A percentile compares a stretch with the other conserved stretches of the same genome.
Evolutionary conservation across 2,113 vertebrate genomes (phyloP).

Genomic region (Benitochromis conjunctus): DNA sequence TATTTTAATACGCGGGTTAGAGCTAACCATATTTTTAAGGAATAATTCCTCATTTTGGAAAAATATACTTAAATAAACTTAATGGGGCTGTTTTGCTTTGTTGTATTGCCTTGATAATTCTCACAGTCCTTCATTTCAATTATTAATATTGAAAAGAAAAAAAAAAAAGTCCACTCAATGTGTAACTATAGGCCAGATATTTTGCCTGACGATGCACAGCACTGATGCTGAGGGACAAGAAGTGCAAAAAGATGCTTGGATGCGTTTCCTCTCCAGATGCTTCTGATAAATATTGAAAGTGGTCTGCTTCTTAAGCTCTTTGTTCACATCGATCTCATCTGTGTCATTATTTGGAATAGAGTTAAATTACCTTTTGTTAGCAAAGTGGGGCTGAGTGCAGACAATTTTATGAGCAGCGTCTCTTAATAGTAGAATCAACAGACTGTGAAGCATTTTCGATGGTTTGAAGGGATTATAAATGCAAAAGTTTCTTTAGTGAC

Average conservation of each 20-base stretch:
- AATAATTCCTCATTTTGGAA: not conserved
- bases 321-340: constrained; percentile 20
- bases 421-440: not conserved
- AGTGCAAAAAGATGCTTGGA: constrained; percentile 31
- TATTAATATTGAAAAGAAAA: not conserved
- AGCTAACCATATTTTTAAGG: not conserved
- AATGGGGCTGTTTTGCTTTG: not conserved
- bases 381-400: not conserved
- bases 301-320: constrained; percentile 4
- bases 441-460: not conserved
- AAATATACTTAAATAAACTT: not conserved
- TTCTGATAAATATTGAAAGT: constrained; percentile 49
- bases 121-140: not conserved
- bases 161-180: not conserved
- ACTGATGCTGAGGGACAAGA: not conserved
- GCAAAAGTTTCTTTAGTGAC: not conserved
- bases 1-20: not conserved
- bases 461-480: not conserved
- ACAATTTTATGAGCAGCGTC: not conserved
- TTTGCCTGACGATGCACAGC: constrained; percentile 4
- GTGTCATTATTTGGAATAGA: constrained; percentile 51
- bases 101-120: not conserved
- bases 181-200: constrained; percentile 34
- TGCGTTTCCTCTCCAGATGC: constrained; percentile 33
- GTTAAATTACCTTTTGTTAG: constrained; percentile 6